A percentile compares a stretch with the other conserved stretches of the same genome.
These are phyloP conservation scores for Regulus satrapa DNA, from an alignment of 2,113 vertebrate species.

Conservation along the genomic window DNA sequence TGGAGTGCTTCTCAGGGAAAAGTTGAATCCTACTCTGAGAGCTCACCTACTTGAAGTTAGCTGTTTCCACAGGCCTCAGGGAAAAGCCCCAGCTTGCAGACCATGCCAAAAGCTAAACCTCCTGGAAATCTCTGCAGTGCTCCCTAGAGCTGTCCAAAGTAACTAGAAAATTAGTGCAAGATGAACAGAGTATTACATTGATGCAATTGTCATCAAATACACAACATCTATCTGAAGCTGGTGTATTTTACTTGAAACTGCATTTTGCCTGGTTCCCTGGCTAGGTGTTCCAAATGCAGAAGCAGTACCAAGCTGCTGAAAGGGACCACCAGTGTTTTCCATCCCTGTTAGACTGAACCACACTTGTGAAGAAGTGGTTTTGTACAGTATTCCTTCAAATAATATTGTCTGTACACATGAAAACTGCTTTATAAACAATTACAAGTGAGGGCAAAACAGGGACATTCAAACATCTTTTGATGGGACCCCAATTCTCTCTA, in stretches of 20 bases:
- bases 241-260: background rate
- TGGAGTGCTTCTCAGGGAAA: background rate
- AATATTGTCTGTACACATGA: background rate
- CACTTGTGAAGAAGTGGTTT: background rate
- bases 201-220: background rate
- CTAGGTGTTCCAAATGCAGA: background rate
- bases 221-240: background rate
- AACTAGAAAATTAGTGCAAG: background rate
- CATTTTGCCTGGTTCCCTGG: background rate
- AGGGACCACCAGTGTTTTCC: background rate
- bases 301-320: background rate
- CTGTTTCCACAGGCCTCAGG: background rate
- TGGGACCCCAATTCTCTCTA: background rate
- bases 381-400: background rate
- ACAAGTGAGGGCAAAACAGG: background rate
- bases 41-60: background rate
- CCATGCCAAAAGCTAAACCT: background rate
- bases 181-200: background rate
- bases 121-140: background rate
- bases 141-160: background rate
- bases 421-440: background rate
- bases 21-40: background rate
- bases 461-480: background rate
- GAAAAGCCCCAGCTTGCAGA: background rate
- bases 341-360: background rate